Evolutionary conservation across 2,888 invertebrate species (phyloP).

Genomic region (Amphipyra tragopoginis): DNA sequence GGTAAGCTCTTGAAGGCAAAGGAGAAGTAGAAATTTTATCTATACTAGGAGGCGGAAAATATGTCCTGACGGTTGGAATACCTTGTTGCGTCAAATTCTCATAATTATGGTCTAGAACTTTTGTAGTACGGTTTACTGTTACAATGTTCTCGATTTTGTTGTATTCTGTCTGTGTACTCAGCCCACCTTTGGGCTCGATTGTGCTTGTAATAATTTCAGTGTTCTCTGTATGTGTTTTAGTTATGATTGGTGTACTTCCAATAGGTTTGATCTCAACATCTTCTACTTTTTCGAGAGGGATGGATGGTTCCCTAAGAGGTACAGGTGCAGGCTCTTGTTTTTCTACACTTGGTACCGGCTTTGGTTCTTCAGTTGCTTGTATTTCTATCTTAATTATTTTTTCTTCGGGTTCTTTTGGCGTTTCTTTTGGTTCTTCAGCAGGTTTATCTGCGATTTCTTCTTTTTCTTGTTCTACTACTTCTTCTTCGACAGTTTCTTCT

Average conservation of each 20-base stretch:
- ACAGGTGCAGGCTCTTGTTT: slow-evolving; percentile 55
- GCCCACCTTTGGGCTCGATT: slow-evolving; percentile 71
- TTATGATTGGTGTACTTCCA: slow-evolving; percentile 77
- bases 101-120: slow-evolving; percentile 81
- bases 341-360: slow-evolving; percentile 43
- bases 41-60: slow-evolving; percentile 79
- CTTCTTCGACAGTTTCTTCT: slow-evolving; percentile 47
- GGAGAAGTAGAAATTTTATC: slow-evolving; percentile 77
- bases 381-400: slow-evolving; percentile 45
- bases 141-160: slow-evolving; percentile 85
- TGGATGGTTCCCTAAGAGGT: slow-evolving; percentile 81
- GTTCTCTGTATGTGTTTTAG: slow-evolving; percentile 79
- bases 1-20: slow-evolving; percentile 75
- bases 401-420: slow-evolving; percentile 48
- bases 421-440: slow-evolving; percentile 44
- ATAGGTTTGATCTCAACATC: slow-evolving; percentile 87
- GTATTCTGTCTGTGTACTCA: slow-evolving; percentile 82
- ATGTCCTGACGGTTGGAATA: slow-evolving; percentile 80
- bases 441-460: slow-evolving; percentile 37
- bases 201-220: slow-evolving; percentile 82
- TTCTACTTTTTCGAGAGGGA: slow-evolving; percentile 84
- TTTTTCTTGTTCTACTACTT: slow-evolving; percentile 53
- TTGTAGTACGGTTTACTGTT: slow-evolving; percentile 83
- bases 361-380: slow-evolving; percentile 37
- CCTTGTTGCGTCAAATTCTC: slow-evolving; percentile 78